Evolutionary conservation across 2,888 invertebrate species (phyloP), one percentile per base, ranked within the genome.

Genomic region (Acanthopleura granulata): DNA sequence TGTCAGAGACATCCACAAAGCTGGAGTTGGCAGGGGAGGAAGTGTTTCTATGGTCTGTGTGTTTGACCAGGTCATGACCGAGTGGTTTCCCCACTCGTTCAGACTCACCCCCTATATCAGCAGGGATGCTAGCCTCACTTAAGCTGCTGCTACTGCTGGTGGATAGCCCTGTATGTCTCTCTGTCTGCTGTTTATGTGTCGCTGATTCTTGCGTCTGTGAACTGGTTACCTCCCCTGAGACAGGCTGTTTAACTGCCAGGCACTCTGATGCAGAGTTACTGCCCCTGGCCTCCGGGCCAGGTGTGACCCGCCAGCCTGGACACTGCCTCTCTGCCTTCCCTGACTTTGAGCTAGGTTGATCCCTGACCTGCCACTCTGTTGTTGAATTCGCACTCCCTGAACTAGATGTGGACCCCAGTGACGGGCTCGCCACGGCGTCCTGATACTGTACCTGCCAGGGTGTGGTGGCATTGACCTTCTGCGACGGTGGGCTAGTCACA

Each of bases 331-430:
- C 84, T 27, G 77, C 71, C 15, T 78, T 75, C 25, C 62, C 75
- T 15, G 25, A 29, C n/a, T 72, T 72, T 61, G 71, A 62, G 14
- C 79, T 78, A 29, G 78, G 76, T 74, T 78, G 78, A 40, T 84
- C 84, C 25, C 79, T 81, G 11, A 89, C 87, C 49, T 84, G 83
- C 90, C 91, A 91, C 29, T 87, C 90, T 71, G 88, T 85, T 1
- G 90, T 90, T 14, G 90, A 90, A 77, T 88, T 89, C 12, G 87
- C 84, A 80, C 88, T 89, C 50, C 78, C 84, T 66, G 78, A 69
- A 73, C 89, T 89, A 40, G 87, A 85, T 62, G 81, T 84, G 11
- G 89, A 89, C 14, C 86, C 87, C 22, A 88, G 73, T 6, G 88
- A 88, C 12, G 90, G 89, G 62, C 89, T 88, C 9, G 84, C 84